Base-by-base conservation (phyloP, 92 coral and sea anemone species). In the Heteractis magnifica region DNA sequence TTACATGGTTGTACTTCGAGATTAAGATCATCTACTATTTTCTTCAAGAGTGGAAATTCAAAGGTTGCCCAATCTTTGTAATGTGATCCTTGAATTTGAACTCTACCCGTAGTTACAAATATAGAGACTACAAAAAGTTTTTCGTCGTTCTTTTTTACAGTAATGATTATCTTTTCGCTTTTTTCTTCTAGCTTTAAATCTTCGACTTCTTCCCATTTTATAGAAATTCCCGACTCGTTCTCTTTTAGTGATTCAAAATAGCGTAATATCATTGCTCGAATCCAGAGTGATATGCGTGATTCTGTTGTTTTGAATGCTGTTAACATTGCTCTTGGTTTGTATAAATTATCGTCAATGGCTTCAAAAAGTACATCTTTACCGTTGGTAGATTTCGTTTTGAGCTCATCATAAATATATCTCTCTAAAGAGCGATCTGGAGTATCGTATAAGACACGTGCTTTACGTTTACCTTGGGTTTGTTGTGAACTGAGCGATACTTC, bases 41-140 rank as follows among this genome's bases (percentile, higher is more conserved):
- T 58, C 65, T 0, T 10, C 18, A 58, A 18, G 18, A 58, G 65
- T 58, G 65, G 65, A 58, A 58, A 58, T 58, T 58, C 65, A 18
- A 58, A 58, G 65, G 13, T 58, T 58, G 65, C 65, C 65, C 65
- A 58, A 58, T 58, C 65, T 58, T 58, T 58, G 65, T 58, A 58
- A 58, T 18, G 11, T 10, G 65, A 58, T 58, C 65, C 65, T 58
- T 58, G 65, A 18, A 58, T 18, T 58, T 58, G 65, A 10, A 58
- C 18, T 58, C 65, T 58, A 10, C 65, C 65, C 65, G 65, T 58
- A 18, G 65, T 58, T 58, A 18, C 18, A 58, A 58, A 58, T 58
- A 58, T 18, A 10, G 65, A 58, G 11, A 58, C 18, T 18, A 58
- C 65, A 58, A 58, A 58, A 10, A 58, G 18, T 58, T 58, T 58